Evolutionary conservation across 2,797 vertebrate genomes (phyloP).

Genomic region (Poecilia wingei): DNA sequence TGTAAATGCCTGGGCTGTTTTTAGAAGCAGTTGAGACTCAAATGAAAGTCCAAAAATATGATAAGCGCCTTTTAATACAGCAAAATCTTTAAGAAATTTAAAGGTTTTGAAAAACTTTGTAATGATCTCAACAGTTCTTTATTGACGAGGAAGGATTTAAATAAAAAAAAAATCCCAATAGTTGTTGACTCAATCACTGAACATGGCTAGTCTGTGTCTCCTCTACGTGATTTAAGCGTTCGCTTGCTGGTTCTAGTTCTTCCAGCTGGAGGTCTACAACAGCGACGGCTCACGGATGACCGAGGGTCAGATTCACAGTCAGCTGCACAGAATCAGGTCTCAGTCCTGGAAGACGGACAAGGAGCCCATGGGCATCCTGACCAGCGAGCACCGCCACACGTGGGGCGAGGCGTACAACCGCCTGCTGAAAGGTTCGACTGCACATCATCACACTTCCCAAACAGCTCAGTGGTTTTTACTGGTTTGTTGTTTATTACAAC

Average conservation of each 20-base stretch:
- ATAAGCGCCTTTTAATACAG: neutral
- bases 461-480: neutral
- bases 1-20: no score
- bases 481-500: neutral
- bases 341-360: conserved; percentile 90
- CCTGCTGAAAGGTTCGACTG: conserved; percentile 71
- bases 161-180: neutral
- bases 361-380: conserved; percentile 87
- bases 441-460: rapidly evolving
- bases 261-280: conserved; percentile 88
- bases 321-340: conserved; percentile 83
- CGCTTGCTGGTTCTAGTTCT: conserved; percentile 71
- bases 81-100: neutral
- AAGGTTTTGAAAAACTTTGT: neutral
- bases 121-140: neutral
- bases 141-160: no score
- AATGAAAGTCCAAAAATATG: no score
- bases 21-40: no score
- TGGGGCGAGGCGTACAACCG: conserved; percentile 86
- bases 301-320: conserved; percentile 85
- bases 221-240: neutral
- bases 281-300: conserved; percentile 86
- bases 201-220: neutral
- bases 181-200: neutral
- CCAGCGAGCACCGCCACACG: conserved; percentile 87